Evolutionary conservation across 2,113 vertebrate species (phyloP).

Genomic region (Odocoileus virginianus): DNA sequence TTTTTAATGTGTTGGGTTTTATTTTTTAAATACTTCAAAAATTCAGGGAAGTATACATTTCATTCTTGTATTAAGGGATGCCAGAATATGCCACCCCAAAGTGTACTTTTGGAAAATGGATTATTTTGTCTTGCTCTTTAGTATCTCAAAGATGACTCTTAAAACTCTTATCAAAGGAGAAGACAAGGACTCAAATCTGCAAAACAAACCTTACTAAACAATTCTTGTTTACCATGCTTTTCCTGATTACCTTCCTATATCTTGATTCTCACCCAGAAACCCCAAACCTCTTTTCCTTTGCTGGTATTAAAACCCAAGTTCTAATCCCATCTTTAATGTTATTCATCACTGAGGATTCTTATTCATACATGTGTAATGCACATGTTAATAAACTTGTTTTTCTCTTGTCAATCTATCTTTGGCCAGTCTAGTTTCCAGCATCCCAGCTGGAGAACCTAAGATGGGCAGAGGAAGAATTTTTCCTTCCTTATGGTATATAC

Average conservation of each 20-base stretch:
- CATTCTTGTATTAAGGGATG: background rate
- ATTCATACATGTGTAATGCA: background rate
- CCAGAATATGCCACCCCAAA: background rate
- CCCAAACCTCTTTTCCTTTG: background rate
- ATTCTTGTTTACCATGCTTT: background rate
- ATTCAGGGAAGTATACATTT: background rate
- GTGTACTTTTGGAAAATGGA: background rate
- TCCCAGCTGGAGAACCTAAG: background rate
- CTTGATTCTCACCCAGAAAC: background rate
- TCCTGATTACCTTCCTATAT: background rate
- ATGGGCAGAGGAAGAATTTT: background rate
- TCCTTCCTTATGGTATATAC: background rate
- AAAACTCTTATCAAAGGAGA: background rate
- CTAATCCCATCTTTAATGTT: background rate
- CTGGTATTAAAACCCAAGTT: background rate
- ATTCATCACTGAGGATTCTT: background rate
- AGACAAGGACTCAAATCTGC: background rate
- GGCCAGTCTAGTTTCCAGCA: background rate
- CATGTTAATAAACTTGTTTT: background rate
- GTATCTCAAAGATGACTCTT: background rate
- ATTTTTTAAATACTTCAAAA: background rate
- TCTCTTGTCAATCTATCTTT: background rate
- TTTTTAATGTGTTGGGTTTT: background rate
- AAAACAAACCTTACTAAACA: background rate
- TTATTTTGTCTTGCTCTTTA: background rate